phyloP scores from a whole-genome alignment of 1,140 invertebrate genomes.

The Achroia grisella region DNA sequence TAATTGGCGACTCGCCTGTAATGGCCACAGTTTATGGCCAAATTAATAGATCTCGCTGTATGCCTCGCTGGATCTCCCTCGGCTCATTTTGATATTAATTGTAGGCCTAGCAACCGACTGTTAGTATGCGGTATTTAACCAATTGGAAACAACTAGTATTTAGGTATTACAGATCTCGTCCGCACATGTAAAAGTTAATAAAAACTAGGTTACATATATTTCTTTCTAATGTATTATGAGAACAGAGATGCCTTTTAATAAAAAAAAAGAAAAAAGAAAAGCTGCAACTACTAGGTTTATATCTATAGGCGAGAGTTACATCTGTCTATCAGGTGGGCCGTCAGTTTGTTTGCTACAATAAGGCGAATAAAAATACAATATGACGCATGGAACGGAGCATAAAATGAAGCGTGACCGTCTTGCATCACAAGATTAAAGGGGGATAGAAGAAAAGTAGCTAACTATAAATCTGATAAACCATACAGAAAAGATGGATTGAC shows the following conservation, averaged over 20 bases:
- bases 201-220: no score
- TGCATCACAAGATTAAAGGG: neutral
- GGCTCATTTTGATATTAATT: constrained; percentile 42
- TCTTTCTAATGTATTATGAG: no score
- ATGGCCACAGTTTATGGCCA: constrained; percentile 56
- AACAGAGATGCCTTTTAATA: no score
- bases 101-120: constrained; percentile 25
- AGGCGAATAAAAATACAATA: neutral
- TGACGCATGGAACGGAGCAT: neutral
- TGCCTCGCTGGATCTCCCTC: constrained; percentile 35
- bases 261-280: no score
- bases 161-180: no score
- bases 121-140: constrained; percentile 2
- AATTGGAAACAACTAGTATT: no score
- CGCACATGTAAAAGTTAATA: no score
- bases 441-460: neutral
- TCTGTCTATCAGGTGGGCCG: no score
- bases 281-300: no score
- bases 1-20: constrained; percentile 64
- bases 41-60: constrained; percentile 64
- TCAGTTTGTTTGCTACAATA: no score
- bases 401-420: neutral
- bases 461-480: neutral
- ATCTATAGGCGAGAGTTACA: no score
- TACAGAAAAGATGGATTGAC: constrained; percentile 9